A percentile compares a stretch with the other conserved stretches of the same genome.
phyloP scores from a whole-genome alignment of 1,140 invertebrate species.

The Branchinecta lynchi region DNA sequence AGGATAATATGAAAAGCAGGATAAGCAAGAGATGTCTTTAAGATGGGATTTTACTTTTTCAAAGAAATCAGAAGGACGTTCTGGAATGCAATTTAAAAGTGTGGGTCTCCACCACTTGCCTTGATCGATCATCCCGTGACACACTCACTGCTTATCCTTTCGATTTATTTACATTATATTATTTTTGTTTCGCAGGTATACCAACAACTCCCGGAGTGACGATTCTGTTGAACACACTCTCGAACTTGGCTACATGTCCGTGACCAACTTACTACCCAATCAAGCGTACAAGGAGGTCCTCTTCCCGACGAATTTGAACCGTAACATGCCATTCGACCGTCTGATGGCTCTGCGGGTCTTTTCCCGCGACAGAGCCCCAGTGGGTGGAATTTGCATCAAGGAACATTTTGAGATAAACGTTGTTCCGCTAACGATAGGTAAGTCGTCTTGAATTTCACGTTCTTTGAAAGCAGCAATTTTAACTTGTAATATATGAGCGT shows the following conservation, averaged over 20 bases:
- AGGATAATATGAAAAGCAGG: no score
- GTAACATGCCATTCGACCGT: slow-evolving; percentile 73
- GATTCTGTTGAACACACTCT: slow-evolving; percentile 93
- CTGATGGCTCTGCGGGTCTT: slow-evolving; percentile 65
- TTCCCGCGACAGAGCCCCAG: slow-evolving; percentile 74
- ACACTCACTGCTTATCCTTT: neutral
- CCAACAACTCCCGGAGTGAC: slow-evolving; percentile 88
- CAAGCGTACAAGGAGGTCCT: slow-evolving; percentile 86
- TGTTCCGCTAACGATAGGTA: slow-evolving; percentile 76
- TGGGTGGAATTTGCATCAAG: slow-evolving; percentile 94
- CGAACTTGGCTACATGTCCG: slow-evolving; percentile 89
- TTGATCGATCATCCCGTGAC: no score
- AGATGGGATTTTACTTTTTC: no score
- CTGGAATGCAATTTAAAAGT: neutral
- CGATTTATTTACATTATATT: neutral
- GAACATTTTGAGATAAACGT: slow-evolving; percentile 97
- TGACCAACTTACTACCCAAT: slow-evolving; percentile 86
- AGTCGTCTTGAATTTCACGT: slow-evolving; percentile 19
- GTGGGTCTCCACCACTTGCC: neutral
- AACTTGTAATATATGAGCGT: no score
- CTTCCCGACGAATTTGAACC: slow-evolving; percentile 66
- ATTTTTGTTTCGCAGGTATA: slow-evolving; percentile 45
- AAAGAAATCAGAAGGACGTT: no score
- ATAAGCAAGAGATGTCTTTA: no score
- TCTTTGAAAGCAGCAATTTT: no score